Conservation (phyloP, 1,140 invertebrate genomes). For the Anoplophora glabripennis region DNA sequence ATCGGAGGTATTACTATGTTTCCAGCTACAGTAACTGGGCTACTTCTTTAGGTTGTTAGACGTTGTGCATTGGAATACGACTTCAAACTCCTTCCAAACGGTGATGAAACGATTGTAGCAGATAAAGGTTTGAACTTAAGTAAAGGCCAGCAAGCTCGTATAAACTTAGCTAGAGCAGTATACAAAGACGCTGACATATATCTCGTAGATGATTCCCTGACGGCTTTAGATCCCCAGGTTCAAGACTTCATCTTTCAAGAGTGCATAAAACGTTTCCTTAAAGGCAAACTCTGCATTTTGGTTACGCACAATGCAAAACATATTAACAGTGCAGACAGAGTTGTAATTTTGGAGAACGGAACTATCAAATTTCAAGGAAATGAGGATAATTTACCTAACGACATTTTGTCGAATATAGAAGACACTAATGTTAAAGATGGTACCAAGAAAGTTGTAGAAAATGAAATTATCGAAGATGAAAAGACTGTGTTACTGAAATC, state of each 20-base stretch:
- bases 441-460: background rate
- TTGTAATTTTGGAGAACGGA: constrained; percentile 24
- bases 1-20: too few relatives aligned
- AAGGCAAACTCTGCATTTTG: constrained; percentile 70
- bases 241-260: constrained; percentile 67
- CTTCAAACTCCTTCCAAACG: constrained; percentile 63
- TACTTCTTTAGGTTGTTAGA: constrained; percentile 58
- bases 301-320: constrained; percentile 88
- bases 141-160: constrained; percentile 87
- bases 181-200: constrained; percentile 78
- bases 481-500: constrained; percentile 4
- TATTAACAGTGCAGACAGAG: constrained; percentile 51
- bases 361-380: constrained; percentile 24
- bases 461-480: background rate
- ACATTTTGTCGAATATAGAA: background rate
- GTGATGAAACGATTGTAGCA: constrained; percentile 77
- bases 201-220: constrained; percentile 79
- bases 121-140: constrained; percentile 79
- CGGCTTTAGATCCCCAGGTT: constrained; percentile 72
- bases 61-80: constrained; percentile 66
- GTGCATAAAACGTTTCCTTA: constrained; percentile 67
- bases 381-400: background rate
- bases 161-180: constrained; percentile 81
- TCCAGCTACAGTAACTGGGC: too few relatives aligned
- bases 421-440: background rate